phyloP scores from a whole-genome alignment of 2,113 vertebrate species.

The Sciurus niger region DNA sequence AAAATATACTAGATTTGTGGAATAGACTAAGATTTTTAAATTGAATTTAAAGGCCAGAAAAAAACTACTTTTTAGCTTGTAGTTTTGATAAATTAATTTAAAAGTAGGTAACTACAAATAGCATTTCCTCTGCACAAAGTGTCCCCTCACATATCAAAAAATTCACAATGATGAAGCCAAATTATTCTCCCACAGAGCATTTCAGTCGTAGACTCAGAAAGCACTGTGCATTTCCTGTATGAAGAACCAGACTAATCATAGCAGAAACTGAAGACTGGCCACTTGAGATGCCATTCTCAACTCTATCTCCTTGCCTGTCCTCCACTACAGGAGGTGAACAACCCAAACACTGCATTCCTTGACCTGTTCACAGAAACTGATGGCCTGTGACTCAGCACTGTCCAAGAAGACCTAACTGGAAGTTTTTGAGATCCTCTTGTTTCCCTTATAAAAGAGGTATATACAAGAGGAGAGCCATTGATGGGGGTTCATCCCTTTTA shows the following conservation, averaged over 20 bases:
- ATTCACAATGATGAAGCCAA: background rate
- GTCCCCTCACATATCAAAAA: background rate
- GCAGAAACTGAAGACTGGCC: background rate
- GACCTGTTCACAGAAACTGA: background rate
- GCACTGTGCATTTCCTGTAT: background rate
- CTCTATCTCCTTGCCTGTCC: background rate
- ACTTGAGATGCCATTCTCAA: background rate
- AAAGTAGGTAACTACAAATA: constrained; percentile 25
- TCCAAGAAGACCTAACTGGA: background rate
- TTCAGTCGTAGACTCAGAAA: background rate
- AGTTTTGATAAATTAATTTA: constrained; percentile 36
- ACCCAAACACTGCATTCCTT: background rate
- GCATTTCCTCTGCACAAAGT: background rate
- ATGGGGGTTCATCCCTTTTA: background rate
- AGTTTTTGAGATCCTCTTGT: background rate
- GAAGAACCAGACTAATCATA: background rate
- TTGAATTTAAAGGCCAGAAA: constrained; percentile 20
- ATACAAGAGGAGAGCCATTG: background rate
- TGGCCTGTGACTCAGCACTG: background rate
- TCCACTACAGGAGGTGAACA: background rate
- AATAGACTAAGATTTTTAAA: constrained; percentile 36
- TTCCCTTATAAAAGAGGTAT: constrained; percentile 38
- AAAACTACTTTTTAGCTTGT: constrained; percentile 51
- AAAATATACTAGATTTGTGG: constrained; percentile 41
- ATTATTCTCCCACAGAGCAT: background rate